phyloP scores from a whole-genome alignment of 2,797 vertebrate genomes.

The Halcyon badia region DNA sequence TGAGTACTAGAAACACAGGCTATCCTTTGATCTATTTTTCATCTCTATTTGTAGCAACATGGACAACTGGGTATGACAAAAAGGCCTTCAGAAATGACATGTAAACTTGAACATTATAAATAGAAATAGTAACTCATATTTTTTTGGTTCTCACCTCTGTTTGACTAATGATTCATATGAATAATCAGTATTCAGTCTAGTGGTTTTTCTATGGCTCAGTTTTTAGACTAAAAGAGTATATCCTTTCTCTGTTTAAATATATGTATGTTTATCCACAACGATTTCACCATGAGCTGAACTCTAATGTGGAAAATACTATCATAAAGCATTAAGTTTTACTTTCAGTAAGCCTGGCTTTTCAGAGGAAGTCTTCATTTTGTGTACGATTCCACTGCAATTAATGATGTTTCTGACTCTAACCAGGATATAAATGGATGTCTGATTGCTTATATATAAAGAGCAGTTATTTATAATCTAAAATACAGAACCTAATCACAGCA shows the following conservation, averaged over 20 bases:
- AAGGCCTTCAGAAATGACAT: conserved; percentile 41
- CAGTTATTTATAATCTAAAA: conserved; percentile 74
- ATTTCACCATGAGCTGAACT: conserved; percentile 24
- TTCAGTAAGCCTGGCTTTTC: conserved; percentile 38
- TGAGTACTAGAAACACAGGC: conserved; percentile 21
- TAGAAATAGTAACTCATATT: conserved; percentile 64
- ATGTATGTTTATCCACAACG: conserved; percentile 20
- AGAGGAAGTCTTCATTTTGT: conserved; percentile 50
- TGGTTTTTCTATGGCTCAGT: conserved; percentile 55
- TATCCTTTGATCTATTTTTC: conserved; percentile 31
- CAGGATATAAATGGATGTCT: conserved; percentile 53
- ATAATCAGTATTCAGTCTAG: conserved; percentile 49
- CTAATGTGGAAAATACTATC: conserved; percentile 41
- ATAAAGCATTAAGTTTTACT: conserved; percentile 47
- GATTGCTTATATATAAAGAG: conserved; percentile 69
- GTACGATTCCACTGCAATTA: conserved; percentile 63
- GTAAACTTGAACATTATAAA: conserved; percentile 48
- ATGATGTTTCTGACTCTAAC: conserved; percentile 47
- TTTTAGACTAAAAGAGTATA: conserved; percentile 56
- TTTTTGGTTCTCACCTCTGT: conserved; percentile 55
- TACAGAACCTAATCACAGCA: conserved; percentile 55
- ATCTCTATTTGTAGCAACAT: background rate
- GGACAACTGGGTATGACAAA: conserved; percentile 37
- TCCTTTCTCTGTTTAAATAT: conserved; percentile 60
- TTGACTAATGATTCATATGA: conserved; percentile 67